Base-by-base conservation (phyloP, 1,140 invertebrate species). In the Magallana angulata region DNA sequence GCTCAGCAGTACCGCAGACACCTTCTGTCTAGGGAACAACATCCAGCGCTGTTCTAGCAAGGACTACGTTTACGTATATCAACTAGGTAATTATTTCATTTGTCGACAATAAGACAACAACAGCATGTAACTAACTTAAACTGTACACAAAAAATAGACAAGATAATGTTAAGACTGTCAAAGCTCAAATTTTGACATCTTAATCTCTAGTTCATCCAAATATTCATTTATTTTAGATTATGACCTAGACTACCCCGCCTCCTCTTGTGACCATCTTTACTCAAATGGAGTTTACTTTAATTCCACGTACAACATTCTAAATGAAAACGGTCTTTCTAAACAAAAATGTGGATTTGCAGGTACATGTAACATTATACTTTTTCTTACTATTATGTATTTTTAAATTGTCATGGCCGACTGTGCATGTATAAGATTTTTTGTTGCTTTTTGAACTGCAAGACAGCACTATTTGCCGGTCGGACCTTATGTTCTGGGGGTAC, bases 281-380 rank as follows among this genome's bases (percentile, higher is more conserved):
- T 76, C 68, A 3, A 18, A 76, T 5, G 68, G 68, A 76, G 68
- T 76, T 8, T 76, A 30, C 24, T 76, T 12, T 76, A 76, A 76
- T 12, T 18, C 68, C 12, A 76, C 68, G 6, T 76, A 76, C 68
- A 76, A 18, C 12, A 76, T 76, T 36, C 68, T 30, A 24, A 76
- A 76, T 36, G 68, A 30, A 8, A 76, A 76, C 24, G 68, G 24
- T 12, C 24, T 30, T 36, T 76, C 24, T 11, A 30, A 76, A 11
- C 68, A 76, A 24, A 76, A 8, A 14, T 76, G 68, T 30, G 68
- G 68, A 30, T 76, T 76, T 36, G 36, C 68, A 36, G 68, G 68
- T 76, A 71, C 8, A 7, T 30, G 1, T 24, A 48, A 48, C 36
- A 48, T 48, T 48, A 48, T 48, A 48, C 2, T 48, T 48, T 48